Evolutionary conservation across 1,140 invertebrate species (phyloP).

Genomic region (Batillaria attramentaria): DNA sequence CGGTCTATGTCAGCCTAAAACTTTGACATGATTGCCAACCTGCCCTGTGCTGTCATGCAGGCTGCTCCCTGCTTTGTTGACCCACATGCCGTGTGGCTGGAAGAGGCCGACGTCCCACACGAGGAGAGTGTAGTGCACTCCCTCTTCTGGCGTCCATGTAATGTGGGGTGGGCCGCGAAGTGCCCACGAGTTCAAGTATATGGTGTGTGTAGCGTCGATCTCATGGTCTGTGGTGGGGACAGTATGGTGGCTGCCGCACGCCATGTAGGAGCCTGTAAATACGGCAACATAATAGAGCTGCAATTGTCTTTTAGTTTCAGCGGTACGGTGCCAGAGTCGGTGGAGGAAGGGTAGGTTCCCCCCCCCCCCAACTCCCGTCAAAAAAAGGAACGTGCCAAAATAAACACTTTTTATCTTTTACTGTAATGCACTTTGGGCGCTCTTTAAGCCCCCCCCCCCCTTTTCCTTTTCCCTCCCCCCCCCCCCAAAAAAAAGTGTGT

Average conservation of each 20-base stretch:
- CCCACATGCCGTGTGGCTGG: not conserved
- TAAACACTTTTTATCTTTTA: not conserved
- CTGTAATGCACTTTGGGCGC: not conserved
- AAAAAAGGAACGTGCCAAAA: not conserved
- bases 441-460: not conserved
- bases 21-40: too few species aligned
- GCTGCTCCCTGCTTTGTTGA: constrained; percentile 6
- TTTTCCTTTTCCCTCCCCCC: too few species aligned
- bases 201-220: not conserved
- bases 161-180: not conserved
- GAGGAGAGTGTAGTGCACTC: constrained; percentile 1
- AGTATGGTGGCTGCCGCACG: not conserved
- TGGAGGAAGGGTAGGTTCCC: too few species aligned
- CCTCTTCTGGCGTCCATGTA: not conserved
- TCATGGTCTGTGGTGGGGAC: not conserved
- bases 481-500: too few species aligned
- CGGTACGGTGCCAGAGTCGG: too few species aligned
- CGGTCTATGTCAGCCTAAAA: too few species aligned
- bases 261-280: not conserved
- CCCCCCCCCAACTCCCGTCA: not conserved
- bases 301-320: too few species aligned
- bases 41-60: too few species aligned
- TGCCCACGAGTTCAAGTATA: not conserved
- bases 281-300: too few species aligned
- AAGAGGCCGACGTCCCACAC: constrained; percentile 12